These are phyloP conservation scores for Martes martes DNA, from an alignment of 2,113 vertebrate genomes.

Conservation along the genomic window DNA sequence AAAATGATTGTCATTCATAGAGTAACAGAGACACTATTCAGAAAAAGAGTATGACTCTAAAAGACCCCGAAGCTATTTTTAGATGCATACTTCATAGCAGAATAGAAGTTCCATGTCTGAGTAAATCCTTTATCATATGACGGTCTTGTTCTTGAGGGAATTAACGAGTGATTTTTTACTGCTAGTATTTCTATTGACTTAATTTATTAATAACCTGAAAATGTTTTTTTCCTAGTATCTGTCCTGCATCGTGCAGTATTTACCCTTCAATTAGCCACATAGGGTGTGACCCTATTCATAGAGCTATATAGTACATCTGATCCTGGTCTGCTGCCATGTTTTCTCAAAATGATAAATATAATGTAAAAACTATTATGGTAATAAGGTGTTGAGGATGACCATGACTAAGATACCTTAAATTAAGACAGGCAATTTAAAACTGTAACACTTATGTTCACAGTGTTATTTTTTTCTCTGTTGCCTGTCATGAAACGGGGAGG, in stretches of 20 bases:
- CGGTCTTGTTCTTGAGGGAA: neutral
- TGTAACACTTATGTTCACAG: neutral
- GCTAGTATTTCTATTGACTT: constrained; percentile 1
- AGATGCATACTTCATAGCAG: constrained; percentile 27
- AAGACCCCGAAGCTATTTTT: constrained; percentile 54
- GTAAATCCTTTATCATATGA: constrained; percentile 12
- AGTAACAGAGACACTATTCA: constrained; percentile 67
- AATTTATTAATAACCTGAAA: neutral
- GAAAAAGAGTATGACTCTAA: constrained; percentile 52
- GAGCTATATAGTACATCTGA: neutral
- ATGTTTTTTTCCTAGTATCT: neutral
- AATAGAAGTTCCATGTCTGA: constrained; percentile 42
- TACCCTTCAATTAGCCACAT: neutral
- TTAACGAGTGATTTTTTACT: constrained; percentile 9
- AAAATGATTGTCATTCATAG: constrained; percentile 63
- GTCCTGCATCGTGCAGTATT: neutral
- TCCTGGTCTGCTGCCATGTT: neutral
- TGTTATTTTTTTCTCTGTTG: neutral
- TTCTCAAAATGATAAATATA: neutral
- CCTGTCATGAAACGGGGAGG: rapidly evolving
- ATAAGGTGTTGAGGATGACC: neutral
- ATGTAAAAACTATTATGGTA: neutral
- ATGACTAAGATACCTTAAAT: neutral
- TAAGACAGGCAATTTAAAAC: neutral
- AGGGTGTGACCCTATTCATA: neutral